Conservation (phyloP, 2,888 invertebrate species). For the Lumbricus terrestris region DNA sequence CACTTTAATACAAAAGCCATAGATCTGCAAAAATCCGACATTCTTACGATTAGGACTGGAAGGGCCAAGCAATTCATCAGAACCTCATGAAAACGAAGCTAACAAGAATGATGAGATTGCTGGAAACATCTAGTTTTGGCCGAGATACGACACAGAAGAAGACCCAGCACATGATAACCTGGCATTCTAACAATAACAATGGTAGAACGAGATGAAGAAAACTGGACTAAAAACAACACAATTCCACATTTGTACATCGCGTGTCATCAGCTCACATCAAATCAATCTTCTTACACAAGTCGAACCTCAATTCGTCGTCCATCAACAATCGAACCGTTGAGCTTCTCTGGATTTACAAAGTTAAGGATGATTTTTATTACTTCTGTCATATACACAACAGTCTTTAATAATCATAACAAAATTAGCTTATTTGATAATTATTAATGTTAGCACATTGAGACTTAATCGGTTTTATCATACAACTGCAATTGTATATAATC, state of each 20-base stretch:
- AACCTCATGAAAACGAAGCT: not conserved
- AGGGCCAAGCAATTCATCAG: not conserved
- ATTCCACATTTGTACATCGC: not conserved
- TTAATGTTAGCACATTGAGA: not conserved
- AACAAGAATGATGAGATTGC: not conserved
- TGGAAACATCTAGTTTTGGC: not conserved
- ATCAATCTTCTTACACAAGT: not conserved
- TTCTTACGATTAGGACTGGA: not conserved
- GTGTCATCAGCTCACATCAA: not conserved
- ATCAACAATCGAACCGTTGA: not conserved
- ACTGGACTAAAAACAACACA: not conserved
- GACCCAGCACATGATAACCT: not conserved
- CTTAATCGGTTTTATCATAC: not conserved
- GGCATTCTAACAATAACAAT: not conserved
- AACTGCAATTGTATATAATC: not conserved
- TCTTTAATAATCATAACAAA: too few relatives aligned
- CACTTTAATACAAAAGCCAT: not conserved
- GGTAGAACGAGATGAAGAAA: not conserved
- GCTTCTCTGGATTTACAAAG: not conserved
- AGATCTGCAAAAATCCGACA: not conserved
- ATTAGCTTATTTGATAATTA: too few relatives aligned
- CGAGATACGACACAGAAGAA: not conserved
- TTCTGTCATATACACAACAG: not conserved
- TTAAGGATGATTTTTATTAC: not conserved
- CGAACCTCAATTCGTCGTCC: constrained; percentile 17